These are phyloP conservation scores for Gracilinanus agilis DNA, from an alignment of 2,113 vertebrate species.

Conservation along the genomic window DNA sequence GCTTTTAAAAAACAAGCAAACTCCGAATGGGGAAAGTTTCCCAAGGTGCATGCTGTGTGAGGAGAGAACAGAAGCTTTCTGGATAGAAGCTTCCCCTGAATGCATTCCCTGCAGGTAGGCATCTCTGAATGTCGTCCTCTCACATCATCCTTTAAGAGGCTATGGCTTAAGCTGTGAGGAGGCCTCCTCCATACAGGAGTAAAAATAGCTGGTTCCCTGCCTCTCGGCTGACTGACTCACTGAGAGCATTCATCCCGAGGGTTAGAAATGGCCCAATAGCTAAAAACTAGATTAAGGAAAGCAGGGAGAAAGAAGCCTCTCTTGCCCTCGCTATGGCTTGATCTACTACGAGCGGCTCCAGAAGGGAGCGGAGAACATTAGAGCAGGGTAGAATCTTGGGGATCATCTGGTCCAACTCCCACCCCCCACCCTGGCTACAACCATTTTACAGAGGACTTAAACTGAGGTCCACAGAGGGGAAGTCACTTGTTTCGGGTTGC, in stretches of 20 bases:
- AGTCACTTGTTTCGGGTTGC: background rate
- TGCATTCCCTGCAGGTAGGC: background rate
- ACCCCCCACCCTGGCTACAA: background rate
- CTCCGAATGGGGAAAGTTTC: conserved; percentile 49
- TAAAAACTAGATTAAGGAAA: background rate
- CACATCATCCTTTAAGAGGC: background rate
- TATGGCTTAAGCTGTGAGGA: background rate
- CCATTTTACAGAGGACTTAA: background rate
- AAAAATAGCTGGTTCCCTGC: conserved; percentile 9
- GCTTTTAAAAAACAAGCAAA: conserved; percentile 62
- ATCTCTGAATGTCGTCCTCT: background rate
- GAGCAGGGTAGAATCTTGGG: background rate
- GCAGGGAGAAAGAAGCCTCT: background rate
- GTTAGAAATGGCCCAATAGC: background rate
- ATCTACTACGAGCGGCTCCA: background rate
- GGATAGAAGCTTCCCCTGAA: background rate
- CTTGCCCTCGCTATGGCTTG: background rate
- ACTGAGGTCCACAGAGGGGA: background rate
- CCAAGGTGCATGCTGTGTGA: background rate
- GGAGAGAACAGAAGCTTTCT: background rate
- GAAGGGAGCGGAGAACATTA: background rate
- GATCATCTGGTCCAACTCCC: background rate
- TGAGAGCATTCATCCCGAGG: background rate
- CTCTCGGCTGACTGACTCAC: conserved; percentile 5
- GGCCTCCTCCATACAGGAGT: background rate